A percentile compares a stretch with the other conserved stretches of the same genome.
These are phyloP conservation scores for Dunckerocampus dactyliophorus DNA, from an alignment of 2,113 vertebrate species.

Conservation along the genomic window DNA sequence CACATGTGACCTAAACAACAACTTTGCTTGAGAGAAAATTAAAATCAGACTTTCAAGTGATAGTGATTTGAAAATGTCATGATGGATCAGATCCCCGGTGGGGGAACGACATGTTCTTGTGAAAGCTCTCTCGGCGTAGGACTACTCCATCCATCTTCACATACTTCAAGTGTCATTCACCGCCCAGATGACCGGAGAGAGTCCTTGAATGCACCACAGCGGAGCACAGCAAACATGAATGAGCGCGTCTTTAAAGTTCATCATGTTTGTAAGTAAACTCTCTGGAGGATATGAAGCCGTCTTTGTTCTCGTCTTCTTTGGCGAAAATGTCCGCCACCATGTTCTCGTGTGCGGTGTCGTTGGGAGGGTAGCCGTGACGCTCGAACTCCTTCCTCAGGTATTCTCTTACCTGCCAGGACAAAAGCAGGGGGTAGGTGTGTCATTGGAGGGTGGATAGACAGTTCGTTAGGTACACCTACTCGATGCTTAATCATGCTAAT, in stretches of 20 bases:
- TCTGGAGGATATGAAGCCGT: slow-evolving; percentile 92
- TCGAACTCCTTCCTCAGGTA: slow-evolving; percentile 94
- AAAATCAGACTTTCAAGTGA: not conserved
- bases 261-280: slow-evolving; percentile 96
- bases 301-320: slow-evolving; percentile 92
- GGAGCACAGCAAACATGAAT: not conserved
- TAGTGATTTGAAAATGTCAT: not conserved
- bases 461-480: not conserved
- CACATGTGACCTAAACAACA: not conserved
- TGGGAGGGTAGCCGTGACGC: slow-evolving; percentile 84
- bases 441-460: not conserved
- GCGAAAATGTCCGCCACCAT: slow-evolving; percentile 91
- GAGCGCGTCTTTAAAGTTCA: slow-evolving; percentile 75
- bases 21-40: not conserved
- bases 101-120: not conserved
- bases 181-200: slow-evolving; percentile 22
- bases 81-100: not conserved
- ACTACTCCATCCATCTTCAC: not conserved
- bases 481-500: no score
- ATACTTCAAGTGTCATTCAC: slow-evolving; percentile 13
- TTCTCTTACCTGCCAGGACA: slow-evolving; percentile 80
- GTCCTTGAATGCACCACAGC: not conserved
- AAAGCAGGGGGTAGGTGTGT: slow-evolving; percentile 18
- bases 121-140: not conserved
- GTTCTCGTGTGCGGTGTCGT: slow-evolving; percentile 89